Percentiles rank a stretch among this genome's conserved stretches.
phyloP scores from a whole-genome alignment of 1,140 invertebrate genomes.

The Caenorhabditis latens region DNA sequence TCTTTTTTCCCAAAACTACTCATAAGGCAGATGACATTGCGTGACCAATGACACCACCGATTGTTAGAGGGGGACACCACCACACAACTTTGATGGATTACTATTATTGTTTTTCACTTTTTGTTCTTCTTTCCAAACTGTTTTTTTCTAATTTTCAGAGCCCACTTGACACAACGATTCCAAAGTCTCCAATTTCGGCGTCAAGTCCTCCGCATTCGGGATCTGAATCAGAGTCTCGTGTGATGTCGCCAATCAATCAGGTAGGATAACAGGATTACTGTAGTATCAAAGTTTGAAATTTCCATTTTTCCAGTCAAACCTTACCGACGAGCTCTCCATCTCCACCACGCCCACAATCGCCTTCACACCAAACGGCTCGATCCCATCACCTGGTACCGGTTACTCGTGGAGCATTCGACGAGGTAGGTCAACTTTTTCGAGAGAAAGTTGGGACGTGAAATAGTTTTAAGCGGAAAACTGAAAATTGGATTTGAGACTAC shows the following conservation, averaged over 20 bases:
- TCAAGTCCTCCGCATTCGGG: background rate
- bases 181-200: conserved; percentile 18
- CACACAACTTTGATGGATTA: conserved; percentile 51
- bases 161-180: background rate
- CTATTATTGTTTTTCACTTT: conserved; percentile 45
- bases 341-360: conserved; percentile 4
- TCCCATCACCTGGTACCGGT: conserved; percentile 22
- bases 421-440: conserved; percentile 7
- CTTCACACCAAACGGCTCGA: conserved; percentile 34
- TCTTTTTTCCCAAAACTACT: background rate
- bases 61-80: background rate
- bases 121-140: background rate
- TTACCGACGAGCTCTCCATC: conserved; percentile 17
- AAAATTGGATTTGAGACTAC: too few species aligned
- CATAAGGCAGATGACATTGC: conserved; percentile 21
- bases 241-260: conserved; percentile 18
- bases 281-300: background rate
- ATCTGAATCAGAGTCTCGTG: conserved; percentile 20
- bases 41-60: conserved; percentile 41
- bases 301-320: background rate
- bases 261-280: background rate
- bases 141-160: background rate
- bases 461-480: too few species aligned
- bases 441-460: conserved; percentile 44
- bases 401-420: conserved; percentile 44